Percentiles rank a stretch among this genome's conserved stretches.
Conservation (phyloP, 2,113 vertebrate genomes). For the Dicaeum eximium region DNA sequence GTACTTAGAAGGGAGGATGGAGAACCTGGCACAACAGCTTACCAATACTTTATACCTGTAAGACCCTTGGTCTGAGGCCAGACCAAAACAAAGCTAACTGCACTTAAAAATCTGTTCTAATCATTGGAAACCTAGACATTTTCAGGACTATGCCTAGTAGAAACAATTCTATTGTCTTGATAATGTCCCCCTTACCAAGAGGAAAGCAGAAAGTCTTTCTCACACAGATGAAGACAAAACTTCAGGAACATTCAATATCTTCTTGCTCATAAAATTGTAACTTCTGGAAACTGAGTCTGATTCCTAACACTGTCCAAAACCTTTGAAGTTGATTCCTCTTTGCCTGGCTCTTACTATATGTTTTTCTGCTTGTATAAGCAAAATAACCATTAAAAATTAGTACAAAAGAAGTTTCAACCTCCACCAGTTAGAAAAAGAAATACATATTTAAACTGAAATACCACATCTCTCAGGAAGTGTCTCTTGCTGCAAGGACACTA, state of each 20-base stretch:
- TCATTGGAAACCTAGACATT: not conserved
- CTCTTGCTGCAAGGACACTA: not conserved
- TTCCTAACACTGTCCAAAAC: not conserved
- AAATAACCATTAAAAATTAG: not conserved
- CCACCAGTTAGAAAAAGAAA: not conserved
- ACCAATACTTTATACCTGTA: not conserved
- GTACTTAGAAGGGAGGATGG: not conserved
- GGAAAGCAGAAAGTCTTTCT: not conserved
- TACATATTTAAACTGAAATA: not conserved
- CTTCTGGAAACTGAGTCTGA: not conserved
- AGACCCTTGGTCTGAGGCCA: conserved; percentile 20
- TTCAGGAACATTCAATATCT: not conserved
- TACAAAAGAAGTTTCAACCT: not conserved
- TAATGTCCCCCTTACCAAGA: not conserved
- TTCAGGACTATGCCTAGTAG: not conserved
- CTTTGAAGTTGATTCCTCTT: not conserved
- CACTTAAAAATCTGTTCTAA: conserved; percentile 27
- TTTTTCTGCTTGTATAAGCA: not conserved
- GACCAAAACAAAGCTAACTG: not conserved
- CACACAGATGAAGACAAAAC: not conserved
- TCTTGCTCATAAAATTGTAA: not conserved
- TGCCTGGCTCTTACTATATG: not conserved
- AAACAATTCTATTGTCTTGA: not conserved
- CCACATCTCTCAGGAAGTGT: not conserved
- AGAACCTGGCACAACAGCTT: conserved; percentile 4